Conservation (phyloP, 1,140 invertebrate genomes). For the Piezodorus guildinii region DNA sequence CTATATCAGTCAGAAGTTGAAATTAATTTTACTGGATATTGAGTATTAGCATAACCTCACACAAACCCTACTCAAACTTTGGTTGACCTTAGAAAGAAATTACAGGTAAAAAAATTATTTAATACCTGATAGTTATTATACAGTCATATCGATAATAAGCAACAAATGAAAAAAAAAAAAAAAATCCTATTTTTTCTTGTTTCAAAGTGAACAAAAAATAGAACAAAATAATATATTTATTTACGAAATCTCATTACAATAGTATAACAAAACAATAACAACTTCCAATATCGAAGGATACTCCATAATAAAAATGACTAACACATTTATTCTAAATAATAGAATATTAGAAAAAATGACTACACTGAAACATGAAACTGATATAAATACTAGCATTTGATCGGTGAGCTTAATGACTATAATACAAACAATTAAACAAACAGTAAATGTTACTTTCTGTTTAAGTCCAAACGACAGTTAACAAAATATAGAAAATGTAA, state of each 20-base stretch:
- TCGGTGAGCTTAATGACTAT: conserved; percentile 9
- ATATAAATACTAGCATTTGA: conserved; percentile 1
- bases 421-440: conserved; percentile 12
- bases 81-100: too few relatives aligned
- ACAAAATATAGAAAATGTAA: conserved; percentile 12
- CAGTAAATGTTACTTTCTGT: background rate
- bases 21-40: too few relatives aligned
- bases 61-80: too few relatives aligned
- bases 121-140: too few relatives aligned
- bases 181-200: too few relatives aligned
- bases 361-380: background rate
- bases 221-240: conserved; percentile 1
- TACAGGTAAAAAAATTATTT: too few relatives aligned
- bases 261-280: background rate
- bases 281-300: background rate
- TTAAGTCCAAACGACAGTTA: background rate
- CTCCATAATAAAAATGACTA: background rate
- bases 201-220: background rate
- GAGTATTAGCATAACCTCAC: too few relatives aligned
- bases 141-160: too few relatives aligned
- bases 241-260: background rate
- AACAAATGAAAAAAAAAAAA: too few relatives aligned
- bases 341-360: too few relatives aligned
- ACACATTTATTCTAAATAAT: background rate
- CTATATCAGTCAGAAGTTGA: too few relatives aligned